Base-by-base conservation (phyloP, 2,888 invertebrate genomes). In the Coenonympha glycerion region DNA sequence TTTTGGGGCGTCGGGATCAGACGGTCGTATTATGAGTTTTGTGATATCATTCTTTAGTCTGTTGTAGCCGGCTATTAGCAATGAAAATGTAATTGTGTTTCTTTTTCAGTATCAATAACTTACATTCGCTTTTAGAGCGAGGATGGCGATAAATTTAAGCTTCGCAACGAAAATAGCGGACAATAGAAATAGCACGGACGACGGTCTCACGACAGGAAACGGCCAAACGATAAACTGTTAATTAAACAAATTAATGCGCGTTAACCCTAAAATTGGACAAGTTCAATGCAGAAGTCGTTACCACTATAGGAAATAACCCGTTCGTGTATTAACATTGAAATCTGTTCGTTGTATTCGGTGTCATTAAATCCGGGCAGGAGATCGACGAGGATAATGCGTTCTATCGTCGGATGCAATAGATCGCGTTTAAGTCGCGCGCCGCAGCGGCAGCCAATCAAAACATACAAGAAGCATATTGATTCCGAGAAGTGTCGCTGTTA, bases 401-500 rank as follows among this genome's bases (percentile, higher is more conserved):
- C 71, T 83, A 76, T 70, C 64, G 61, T 62, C 56, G 59, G 58
- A 60, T 42, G 52, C 61, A 61, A 76, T 77, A 71, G 76, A 75
- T 68, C 64, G 66, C 63, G 61, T 70, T 77, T 72, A 66, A 65
- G 63, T 71, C 68, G 72, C 58, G 62, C 59, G 58, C 58, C 59
- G 56, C 59, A 63, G 68, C 70, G 72, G 68, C 70, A 83, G 78
- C 83, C 84, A 86, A 86, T 87, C 87, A 87, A 87, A 87, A 87
- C 87, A 86, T 86, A 86, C 87, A 85, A 84, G 84, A 82, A 86
- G 83, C 86, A 84, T 87, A 87, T 87, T 87, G 87, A 87, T 87
- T 87, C 87, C 81, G 84, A 86, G 87, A 87, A 87, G 87, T 87
- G 87, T 87, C 87, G 85, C 84, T 85, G 87, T 86, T 85, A 86